A percentile compares a stretch with the other conserved stretches of the same genome.
Evolutionary conservation across 2,797 vertebrate genomes (phyloP).

Genomic region (Liparis tanakae): DNA sequence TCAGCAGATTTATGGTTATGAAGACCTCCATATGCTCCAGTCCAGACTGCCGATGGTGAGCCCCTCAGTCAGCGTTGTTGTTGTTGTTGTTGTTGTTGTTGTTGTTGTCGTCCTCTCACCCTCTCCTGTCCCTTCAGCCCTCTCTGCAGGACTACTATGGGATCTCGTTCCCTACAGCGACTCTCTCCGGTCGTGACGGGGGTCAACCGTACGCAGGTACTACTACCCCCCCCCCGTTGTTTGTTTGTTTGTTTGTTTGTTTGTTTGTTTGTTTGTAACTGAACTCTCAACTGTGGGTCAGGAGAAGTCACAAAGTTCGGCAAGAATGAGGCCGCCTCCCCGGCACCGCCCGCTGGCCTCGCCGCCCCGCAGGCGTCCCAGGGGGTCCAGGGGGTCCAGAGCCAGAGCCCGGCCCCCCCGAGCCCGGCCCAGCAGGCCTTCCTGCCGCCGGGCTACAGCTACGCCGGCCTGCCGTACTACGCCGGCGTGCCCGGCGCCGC

Average conservation of each 20-base stretch:
- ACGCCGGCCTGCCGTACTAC: slow-evolving; percentile 94
- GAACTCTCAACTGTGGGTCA: slow-evolving; percentile 55
- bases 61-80: slow-evolving; percentile 2
- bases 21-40: slow-evolving; percentile 96
- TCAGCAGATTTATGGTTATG: slow-evolving; percentile 95
- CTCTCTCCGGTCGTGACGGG: slow-evolving; percentile 92
- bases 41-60: slow-evolving; percentile 94
- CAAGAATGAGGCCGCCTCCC: slow-evolving; percentile 94
- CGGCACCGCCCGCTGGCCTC: slow-evolving; percentile 90
- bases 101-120: slow-evolving; percentile 21
- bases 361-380: slow-evolving; percentile 80
- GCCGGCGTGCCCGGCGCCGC: slow-evolving; percentile 89
- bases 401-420: slow-evolving; percentile 69
- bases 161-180: slow-evolving; percentile 93
- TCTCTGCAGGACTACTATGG: slow-evolving; percentile 95
- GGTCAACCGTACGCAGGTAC: slow-evolving; percentile 95
- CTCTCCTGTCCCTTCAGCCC: slow-evolving; percentile 49
- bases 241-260: too few species aligned
- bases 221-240: neutral
- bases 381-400: slow-evolving; percentile 79
- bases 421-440: slow-evolving; percentile 90
- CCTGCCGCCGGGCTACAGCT: slow-evolving; percentile 95
- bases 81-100: neutral
- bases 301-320: slow-evolving; percentile 96
- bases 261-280: neutral